These are phyloP conservation scores for Chroicocephalus ridibundus DNA, from an alignment of 2,113 vertebrate species.

Conservation along the genomic window DNA sequence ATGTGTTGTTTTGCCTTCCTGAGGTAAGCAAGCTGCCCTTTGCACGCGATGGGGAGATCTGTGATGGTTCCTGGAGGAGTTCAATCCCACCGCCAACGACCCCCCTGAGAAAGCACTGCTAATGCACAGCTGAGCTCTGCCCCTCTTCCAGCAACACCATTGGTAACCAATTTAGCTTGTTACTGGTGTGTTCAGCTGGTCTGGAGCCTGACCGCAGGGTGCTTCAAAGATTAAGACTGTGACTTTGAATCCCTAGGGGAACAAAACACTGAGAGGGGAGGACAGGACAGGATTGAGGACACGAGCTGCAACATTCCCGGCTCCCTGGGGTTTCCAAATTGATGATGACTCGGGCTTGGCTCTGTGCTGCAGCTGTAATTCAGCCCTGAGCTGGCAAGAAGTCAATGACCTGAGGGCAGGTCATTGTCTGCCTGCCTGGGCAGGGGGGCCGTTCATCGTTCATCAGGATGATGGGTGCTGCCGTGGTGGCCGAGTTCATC, in stretches of 20 bases:
- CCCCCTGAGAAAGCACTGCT: background rate
- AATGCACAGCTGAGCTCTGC: background rate
- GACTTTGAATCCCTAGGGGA: background rate
- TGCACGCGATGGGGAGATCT: background rate
- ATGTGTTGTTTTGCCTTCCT: background rate
- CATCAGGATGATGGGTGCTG: background rate
- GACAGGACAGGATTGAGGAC: background rate
- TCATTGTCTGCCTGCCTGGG: background rate
- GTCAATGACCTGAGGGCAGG: background rate
- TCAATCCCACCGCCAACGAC: fast-evolving
- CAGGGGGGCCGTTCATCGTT: background rate
- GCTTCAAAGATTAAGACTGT: background rate
- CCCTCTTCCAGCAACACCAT: background rate
- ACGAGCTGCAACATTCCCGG: background rate
- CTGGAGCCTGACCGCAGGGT: background rate
- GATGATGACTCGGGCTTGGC: background rate
- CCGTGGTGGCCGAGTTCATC: background rate
- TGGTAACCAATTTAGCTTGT: background rate
- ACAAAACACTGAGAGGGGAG: background rate
- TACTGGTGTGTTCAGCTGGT: background rate
- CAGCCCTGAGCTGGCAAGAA: background rate
- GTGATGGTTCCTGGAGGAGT: background rate
- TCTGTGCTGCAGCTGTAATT: background rate
- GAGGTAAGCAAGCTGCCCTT: background rate
- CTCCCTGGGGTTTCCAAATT: background rate